Conservation (phyloP, 2,797 vertebrate species). For the Leucoraja ocellata region DNA sequence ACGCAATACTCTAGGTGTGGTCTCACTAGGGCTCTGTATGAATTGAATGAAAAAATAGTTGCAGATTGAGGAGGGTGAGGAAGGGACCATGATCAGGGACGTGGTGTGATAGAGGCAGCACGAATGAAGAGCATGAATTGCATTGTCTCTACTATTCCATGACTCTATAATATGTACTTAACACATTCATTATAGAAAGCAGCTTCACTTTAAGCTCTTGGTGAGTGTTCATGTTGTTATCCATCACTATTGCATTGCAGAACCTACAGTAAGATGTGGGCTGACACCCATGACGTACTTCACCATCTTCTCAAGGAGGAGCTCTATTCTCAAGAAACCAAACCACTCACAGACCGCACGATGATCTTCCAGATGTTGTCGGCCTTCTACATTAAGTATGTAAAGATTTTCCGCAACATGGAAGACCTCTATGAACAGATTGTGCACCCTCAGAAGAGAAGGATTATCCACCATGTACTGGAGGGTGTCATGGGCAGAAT, state of each 20-base stretch:
- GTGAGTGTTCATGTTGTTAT: background rate
- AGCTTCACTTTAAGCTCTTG: background rate
- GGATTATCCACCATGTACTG: constrained; percentile 56
- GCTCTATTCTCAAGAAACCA: constrained; percentile 47
- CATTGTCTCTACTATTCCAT: background rate
- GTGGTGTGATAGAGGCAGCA: background rate
- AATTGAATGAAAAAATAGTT: no score
- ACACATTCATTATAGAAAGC: background rate
- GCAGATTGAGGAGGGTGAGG: no score
- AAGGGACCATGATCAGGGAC: no score
- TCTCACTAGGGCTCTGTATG: no score
- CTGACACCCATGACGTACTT: constrained; percentile 61
- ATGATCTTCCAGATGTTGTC: constrained; percentile 58
- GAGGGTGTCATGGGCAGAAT: constrained; percentile 71
- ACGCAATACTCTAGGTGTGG: no score
- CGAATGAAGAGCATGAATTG: background rate
- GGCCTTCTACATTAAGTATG: constrained; percentile 66
- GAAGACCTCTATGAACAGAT: constrained; percentile 62
- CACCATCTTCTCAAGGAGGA: constrained; percentile 60
- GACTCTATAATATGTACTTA: background rate
- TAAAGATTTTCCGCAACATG: constrained; percentile 64
- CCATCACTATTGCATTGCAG: constrained; percentile 47
- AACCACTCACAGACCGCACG: constrained; percentile 51
- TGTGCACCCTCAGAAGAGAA: constrained; percentile 64
- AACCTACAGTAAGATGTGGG: constrained; percentile 66